Conservation (phyloP, 2,797 vertebrate genomes). For the Chelon labrosus region DNA sequence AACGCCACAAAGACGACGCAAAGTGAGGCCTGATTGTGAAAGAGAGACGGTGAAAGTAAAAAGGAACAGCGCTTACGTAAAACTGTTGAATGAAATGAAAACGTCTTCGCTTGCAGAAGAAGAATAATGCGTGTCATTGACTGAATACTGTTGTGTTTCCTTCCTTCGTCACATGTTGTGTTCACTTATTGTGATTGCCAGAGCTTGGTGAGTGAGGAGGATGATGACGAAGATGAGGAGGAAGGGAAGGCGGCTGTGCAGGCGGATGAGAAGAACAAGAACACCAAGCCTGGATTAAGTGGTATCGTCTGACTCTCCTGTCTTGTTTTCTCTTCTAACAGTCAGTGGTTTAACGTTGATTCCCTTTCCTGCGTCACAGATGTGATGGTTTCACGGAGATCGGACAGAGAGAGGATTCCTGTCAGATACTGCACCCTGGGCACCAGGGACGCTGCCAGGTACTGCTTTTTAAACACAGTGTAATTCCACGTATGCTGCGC, state of each 20-base stretch:
- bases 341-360: neutral
- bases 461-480: slow-evolving; percentile 25
- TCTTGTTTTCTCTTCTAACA: neutral
- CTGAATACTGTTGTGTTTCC: no score
- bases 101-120: no score
- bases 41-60: slow-evolving; percentile 1
- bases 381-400: slow-evolving; percentile 78
- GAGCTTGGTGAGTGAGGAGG: slow-evolving; percentile 93
- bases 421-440: slow-evolving; percentile 93
- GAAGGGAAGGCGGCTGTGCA: slow-evolving; percentile 79
- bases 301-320: slow-evolving; percentile 59
- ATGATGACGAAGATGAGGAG: slow-evolving; percentile 93
- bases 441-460: slow-evolving; percentile 92
- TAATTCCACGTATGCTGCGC: neutral
- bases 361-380: slow-evolving; percentile 68
- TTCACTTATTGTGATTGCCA: slow-evolving; percentile 55
- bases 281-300: slow-evolving; percentile 83
- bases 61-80: neutral
- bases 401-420: slow-evolving; percentile 85
- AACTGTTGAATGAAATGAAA: no score
- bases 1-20: neutral
- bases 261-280: slow-evolving; percentile 81
- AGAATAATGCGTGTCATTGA: no score
- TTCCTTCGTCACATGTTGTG: neutral
- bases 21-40: neutral